Evolutionary conservation across 2,888 invertebrate genomes (phyloP), one percentile per base, ranked within the genome.

Genomic region (Ophioninae sp.): DNA sequence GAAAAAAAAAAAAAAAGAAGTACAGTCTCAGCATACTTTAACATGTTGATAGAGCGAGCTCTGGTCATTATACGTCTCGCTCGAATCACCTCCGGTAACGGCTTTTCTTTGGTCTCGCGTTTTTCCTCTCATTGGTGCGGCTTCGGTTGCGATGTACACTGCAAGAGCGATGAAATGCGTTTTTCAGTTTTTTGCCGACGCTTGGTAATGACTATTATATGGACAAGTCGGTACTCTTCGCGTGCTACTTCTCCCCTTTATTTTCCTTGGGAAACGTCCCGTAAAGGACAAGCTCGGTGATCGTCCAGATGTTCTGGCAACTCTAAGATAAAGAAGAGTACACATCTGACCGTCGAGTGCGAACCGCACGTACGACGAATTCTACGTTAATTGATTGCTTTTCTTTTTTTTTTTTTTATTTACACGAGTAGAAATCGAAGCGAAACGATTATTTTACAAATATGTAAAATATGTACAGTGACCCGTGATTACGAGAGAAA

Each of bases 1-100:
- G 8, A 30, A 22, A 22, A n/a, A 56, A 56, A 51, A 30, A 44
- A 13, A 61, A 73, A 63, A 3, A 20, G 39, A 41, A 37, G 23
- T 23, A 23, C 6, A 64, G 64, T 17, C n/a, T 51, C 51, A 30
- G 64, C 23, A 74, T 59, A 74, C 64, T 74, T 63, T 23, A 64
- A 23, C 74, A 51, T 41, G 30, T 63, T 44, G 64, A 74, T 51
- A 44, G 23, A 37, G 59, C 17, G 20, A 64, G n/a, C 37, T 17
- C 63, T 61, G 30, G 51, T 44, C 74, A 64, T 64, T 74, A 74
- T 74, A 74, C 30, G 74, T 74, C 74, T 44, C n/a, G 64, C 63
- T 64, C 5, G 63, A 51, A 64, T 20, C 64, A 64, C 51, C 51
- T 30, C 74, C 17, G 51, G 74, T 64, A 51, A 64, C 30, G 64